Evolutionary conservation across 2,888 invertebrate species (phyloP).

Genomic region (Melinaea menophilus): DNA sequence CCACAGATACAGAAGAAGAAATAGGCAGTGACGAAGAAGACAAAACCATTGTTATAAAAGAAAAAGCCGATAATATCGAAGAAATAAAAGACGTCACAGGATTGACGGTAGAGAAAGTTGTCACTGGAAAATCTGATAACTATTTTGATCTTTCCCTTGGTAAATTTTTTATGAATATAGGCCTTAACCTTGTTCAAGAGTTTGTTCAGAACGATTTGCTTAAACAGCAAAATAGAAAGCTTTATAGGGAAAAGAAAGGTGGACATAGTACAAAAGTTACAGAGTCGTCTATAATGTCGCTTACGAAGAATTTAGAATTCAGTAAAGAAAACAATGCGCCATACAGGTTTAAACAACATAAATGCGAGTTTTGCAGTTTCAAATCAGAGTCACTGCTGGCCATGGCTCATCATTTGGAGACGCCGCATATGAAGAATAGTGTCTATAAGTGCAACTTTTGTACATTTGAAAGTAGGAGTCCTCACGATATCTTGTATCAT

Average conservation of each 20-base stretch:
- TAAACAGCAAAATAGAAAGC: slow-evolving; percentile 90
- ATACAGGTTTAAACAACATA: slow-evolving; percentile 85
- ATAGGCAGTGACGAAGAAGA: slow-evolving; percentile 57
- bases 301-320: slow-evolving; percentile 90
- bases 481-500: slow-evolving; percentile 92
- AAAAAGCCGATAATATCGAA: slow-evolving; percentile 72
- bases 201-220: slow-evolving; percentile 95
- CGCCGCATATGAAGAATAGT: slow-evolving; percentile 93
- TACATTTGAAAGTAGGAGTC: slow-evolving; percentile 87
- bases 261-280: slow-evolving; percentile 82
- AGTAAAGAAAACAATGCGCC: slow-evolving; percentile 92
- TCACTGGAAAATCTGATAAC: slow-evolving; percentile 75
- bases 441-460: slow-evolving; percentile 93
- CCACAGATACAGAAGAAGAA: slow-evolving; percentile 75
- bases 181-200: slow-evolving; percentile 93
- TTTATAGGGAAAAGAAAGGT: slow-evolving; percentile 81
- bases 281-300: slow-evolving; percentile 87
- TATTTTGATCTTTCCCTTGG: slow-evolving; percentile 93
- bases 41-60: slow-evolving; percentile 72
- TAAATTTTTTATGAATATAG: slow-evolving; percentile 94
- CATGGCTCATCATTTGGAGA: slow-evolving; percentile 92
- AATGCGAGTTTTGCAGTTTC: slow-evolving; percentile 93
- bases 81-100: slow-evolving; percentile 70
- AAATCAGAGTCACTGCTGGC: slow-evolving; percentile 91
- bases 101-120: slow-evolving; percentile 48